These are phyloP conservation scores for Pangasianodon gigas DNA, from an alignment of 2,113 vertebrate genomes.

Conservation along the genomic window DNA sequence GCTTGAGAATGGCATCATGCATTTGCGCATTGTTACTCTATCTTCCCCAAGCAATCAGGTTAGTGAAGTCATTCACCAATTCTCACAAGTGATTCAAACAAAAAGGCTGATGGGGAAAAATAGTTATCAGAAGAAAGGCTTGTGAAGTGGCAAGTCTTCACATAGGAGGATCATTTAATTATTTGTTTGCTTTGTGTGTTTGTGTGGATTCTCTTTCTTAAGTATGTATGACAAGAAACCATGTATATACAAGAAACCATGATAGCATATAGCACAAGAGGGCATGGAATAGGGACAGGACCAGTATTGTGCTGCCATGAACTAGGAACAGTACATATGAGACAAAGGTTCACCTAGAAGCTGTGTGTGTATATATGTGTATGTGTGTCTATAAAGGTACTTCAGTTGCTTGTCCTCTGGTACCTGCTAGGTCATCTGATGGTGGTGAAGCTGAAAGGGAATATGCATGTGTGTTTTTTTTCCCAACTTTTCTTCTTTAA, in stretches of 20 bases:
- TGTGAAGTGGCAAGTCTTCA: neutral
- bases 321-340: neutral
- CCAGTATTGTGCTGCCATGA: neutral
- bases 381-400: neutral
- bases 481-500: neutral
- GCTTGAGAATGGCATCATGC: constrained; percentile 64
- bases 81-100: constrained; percentile 64
- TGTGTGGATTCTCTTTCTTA: neutral
- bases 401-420: neutral
- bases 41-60: constrained; percentile 66
- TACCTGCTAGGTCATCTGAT: neutral
- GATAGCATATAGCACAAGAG: neutral
- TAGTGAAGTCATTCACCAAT: constrained; percentile 68
- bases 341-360: neutral
- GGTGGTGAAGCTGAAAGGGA: neutral
- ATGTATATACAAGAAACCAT: neutral
- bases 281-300: constrained; percentile 43
- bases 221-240: neutral
- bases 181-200: neutral
- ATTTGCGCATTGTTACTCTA: constrained; percentile 67
- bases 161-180: neutral
- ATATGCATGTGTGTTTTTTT: neutral
- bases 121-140: neutral
- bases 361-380: neutral
- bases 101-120: constrained; percentile 47